Conservation (phyloP, 2,113 vertebrate species). For the Petroica traversi region DNA sequence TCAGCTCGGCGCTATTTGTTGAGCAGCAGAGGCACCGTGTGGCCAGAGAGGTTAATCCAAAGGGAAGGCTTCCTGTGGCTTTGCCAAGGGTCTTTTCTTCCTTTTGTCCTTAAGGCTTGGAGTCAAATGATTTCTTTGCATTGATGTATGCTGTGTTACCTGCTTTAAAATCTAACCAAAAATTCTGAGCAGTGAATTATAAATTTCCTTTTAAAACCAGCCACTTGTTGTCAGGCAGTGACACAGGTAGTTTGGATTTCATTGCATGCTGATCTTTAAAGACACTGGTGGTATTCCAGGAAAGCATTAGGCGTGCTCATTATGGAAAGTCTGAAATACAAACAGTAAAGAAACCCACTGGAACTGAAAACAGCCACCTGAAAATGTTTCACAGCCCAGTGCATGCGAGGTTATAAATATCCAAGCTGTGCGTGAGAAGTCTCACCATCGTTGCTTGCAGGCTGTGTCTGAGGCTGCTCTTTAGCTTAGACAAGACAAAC, state of each 20-base stretch:
- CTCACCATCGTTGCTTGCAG: neutral
- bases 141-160: neutral
- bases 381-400: neutral
- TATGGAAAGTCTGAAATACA: neutral
- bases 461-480: neutral
- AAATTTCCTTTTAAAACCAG: neutral
- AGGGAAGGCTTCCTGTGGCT: neutral
- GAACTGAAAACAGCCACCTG: neutral
- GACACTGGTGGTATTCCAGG: neutral
- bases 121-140: neutral
- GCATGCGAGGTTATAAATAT: neutral
- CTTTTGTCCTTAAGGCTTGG: neutral
- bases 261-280: neutral
- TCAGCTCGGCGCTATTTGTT: conserved; percentile 2
- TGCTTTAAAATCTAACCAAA: neutral
- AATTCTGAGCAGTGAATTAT: neutral
- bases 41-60: conserved; percentile 58
- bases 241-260: neutral
- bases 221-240: neutral
- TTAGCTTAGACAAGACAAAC: neutral
- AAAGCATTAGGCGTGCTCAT: neutral
- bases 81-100: neutral
- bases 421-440: neutral
- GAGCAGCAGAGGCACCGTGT: conserved; percentile 64
- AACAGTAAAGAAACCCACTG: neutral